Evolutionary conservation across 2,888 invertebrate species (phyloP), one percentile per base, ranked within the genome.

Genomic region (Escarpia spicata): DNA sequence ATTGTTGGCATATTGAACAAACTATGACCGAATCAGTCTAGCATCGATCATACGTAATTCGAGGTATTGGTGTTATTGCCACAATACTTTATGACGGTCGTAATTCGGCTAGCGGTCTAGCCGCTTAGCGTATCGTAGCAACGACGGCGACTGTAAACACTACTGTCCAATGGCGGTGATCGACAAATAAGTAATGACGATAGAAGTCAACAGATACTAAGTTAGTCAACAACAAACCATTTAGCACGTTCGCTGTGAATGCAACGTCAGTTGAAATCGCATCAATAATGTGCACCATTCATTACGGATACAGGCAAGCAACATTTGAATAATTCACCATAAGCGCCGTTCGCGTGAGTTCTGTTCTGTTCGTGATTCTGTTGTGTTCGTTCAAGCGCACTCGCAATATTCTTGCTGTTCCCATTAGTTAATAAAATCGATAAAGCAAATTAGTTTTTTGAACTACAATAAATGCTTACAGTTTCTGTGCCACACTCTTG

Each of bases 241-340:
- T 75, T 75, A n/a, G 75, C 75, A 75, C 75, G 75, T 4, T 75
- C 75, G 19, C n/a, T 6, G 75, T 75, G 75, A 75, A 75, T 75
- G 75, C 75, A 26, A 26, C 19, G 75, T 75, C n/a, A n/a, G 75
- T 75, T 26, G 19, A 75, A 15, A 26, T 26, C 4, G 75, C 75
- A 75, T 75, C 75, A 75, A 75, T 75, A 75, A 75, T 75, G 75
- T n/a, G 75, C 75, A 75, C 75, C 75, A 26, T 75, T 75, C 75
- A 75, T n/a, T 75, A 19, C 75, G 75, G 6, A 75, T 26, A 75
- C 75, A 75, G 6, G 19, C 75, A 26, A 75, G 19, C 75, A 75
- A 75, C 75, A 75, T 75, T 75, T 75, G 75, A 75, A 75, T 75
- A 75, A 75, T 75, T 75, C 75, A 75, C 75, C 75, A 75, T 75